A percentile compares a stretch with the other conserved stretches of the same genome.
phyloP scores from a whole-genome alignment of 2,797 vertebrate species.

The Alosa sapidissima region DNA sequence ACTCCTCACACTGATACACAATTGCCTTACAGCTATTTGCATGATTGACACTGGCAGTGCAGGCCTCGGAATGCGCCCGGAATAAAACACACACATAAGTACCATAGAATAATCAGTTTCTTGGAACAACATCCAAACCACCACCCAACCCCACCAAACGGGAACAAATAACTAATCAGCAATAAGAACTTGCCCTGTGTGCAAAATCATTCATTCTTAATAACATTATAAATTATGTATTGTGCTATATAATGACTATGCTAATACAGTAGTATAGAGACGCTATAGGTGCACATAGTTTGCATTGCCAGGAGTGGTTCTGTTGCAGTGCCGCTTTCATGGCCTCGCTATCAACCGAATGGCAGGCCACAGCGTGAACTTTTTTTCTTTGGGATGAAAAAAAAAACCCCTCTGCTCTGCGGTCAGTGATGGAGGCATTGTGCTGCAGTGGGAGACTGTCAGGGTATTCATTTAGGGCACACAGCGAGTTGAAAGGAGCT shows the following conservation, averaged over 20 bases:
- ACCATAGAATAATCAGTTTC: background rate
- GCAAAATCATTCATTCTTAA: slow-evolving; percentile 11
- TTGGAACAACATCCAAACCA: background rate
- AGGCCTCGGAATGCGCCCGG: background rate
- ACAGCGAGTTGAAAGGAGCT: slow-evolving; percentile 39
- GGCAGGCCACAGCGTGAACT: slow-evolving; percentile 21
- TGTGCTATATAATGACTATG: slow-evolving; percentile 19
- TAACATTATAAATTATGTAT: slow-evolving; percentile 22
- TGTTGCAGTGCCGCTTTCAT: background rate
- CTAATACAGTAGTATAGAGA: background rate
- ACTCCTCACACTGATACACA: background rate
- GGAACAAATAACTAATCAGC: slow-evolving; percentile 21
- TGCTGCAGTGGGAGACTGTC: background rate
- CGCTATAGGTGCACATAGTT: slow-evolving; percentile 11
- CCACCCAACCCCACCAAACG: background rate
- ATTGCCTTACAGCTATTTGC: background rate
- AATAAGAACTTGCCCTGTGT: background rate
- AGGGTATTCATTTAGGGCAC: slow-evolving; percentile 28
- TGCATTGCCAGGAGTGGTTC: slow-evolving; percentile 15
- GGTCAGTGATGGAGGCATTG: slow-evolving; percentile 25
- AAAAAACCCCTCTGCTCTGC: background rate
- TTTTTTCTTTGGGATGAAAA: slow-evolving; percentile 3
- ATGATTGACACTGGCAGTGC: slow-evolving; percentile 2
- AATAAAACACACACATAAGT: slow-evolving; percentile 6
- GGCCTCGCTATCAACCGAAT: slow-evolving; percentile 1